Percentiles rank a stretch among this genome's conserved stretches.
These are phyloP conservation scores for Chinchilla lanigera DNA, from an alignment of 2,113 vertebrate genomes.

Conservation along the genomic window DNA sequence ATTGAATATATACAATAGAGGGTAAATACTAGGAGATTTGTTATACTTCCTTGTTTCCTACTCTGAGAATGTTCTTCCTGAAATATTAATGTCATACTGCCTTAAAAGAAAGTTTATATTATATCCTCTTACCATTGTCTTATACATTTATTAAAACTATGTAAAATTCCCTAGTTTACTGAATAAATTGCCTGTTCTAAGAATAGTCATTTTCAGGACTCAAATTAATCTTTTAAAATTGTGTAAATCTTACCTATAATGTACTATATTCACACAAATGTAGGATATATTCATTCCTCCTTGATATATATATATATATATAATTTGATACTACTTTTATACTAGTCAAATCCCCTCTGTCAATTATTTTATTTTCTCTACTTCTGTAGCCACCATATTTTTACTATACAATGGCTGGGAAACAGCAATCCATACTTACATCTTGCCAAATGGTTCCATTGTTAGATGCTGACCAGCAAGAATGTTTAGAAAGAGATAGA, in stretches of 20 bases:
- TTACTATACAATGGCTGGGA: not conserved
- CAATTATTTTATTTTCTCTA: not conserved
- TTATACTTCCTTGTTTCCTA: not conserved
- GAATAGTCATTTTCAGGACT: not conserved
- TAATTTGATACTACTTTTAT: not conserved
- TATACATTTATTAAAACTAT: not conserved
- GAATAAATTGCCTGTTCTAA: not conserved
- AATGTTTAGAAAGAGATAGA: not conserved
- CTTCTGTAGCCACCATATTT: not conserved
- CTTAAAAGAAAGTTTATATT: not conserved
- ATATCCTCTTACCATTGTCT: not conserved
- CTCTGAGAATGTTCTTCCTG: not conserved
- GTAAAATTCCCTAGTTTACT: not conserved
- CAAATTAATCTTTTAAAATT: not conserved
- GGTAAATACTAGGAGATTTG: not conserved
- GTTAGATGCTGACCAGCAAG: not conserved
- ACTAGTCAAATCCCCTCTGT: not conserved
- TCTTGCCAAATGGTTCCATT: not conserved
- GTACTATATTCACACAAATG: not conserved
- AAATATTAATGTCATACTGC: not conserved
- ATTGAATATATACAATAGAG: not conserved
- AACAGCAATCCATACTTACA: not conserved
- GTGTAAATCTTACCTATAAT: not conserved
- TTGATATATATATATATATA: not conserved
- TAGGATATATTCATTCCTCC: not conserved